phyloP scores from a whole-genome alignment of 1,140 invertebrate genomes.

The Conus betulinus region DNA sequence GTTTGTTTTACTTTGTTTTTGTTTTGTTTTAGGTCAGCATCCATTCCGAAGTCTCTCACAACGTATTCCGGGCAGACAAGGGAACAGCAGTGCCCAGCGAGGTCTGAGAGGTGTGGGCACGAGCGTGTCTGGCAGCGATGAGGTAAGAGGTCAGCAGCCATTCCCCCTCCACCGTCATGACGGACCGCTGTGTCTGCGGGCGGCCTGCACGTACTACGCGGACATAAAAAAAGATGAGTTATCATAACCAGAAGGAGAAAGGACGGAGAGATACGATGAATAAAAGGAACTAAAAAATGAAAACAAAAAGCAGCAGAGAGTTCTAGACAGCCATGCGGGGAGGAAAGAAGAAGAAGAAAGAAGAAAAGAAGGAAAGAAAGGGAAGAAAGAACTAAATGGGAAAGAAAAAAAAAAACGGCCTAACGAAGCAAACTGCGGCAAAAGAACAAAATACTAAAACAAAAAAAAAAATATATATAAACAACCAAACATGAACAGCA shows the following conservation, averaged over 20 bases:
- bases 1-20: too few relatives aligned
- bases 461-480: too few relatives aligned
- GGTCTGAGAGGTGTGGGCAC: neutral
- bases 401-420: too few relatives aligned
- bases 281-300: neutral
- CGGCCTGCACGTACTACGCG: neutral
- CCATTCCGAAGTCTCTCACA: neutral
- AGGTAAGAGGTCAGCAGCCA: constrained; percentile 34
- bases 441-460: too few relatives aligned
- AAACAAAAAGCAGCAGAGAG: neutral
- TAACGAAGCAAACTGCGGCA: too few relatives aligned
- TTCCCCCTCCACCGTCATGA: constrained; percentile 29
- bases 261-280: neutral
- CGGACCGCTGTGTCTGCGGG: neutral
- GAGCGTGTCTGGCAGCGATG: constrained; percentile 21
- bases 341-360: neutral
- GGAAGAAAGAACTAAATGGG: too few relatives aligned
- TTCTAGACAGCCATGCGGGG: neutral
- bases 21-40: too few relatives aligned
- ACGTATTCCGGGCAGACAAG: neutral
- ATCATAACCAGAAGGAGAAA: too few relatives aligned
- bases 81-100: neutral
- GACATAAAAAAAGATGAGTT: neutral
- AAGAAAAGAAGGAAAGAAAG: too few relatives aligned
- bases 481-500: too few relatives aligned